Base-by-base conservation (phyloP, 2,888 invertebrate genomes). In the Mythimna vitellina region DNA sequence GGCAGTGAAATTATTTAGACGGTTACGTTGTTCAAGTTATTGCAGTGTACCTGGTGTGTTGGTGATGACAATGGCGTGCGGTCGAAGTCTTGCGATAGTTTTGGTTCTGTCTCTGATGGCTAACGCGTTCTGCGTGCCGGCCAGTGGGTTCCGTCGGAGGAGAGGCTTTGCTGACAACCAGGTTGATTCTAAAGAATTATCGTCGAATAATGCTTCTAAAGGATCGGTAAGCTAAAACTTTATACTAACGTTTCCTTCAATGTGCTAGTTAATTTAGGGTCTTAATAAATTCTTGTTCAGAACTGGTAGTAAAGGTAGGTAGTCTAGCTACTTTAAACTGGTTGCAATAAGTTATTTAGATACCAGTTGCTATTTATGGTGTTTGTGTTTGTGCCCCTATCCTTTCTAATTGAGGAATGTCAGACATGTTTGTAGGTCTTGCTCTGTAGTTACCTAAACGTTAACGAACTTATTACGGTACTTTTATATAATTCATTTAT, bases 111-210 rank as follows among this genome's bases (percentile, higher is more conserved):
- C 89, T 38, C 74, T 95, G 38, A 53, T 95, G 71, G 89, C 85
- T 7, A 88, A 93, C 57, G 92, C 91, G 0, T 88, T 94, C 35
- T 88, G 92, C 68, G 82, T 89, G 25, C 95, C 95, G 1, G 67
- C 82, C 8, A 76, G 78, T 3, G 58, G 63, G 9, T 65, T 66
- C 29, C 82, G 90, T 17, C 60, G 73, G 20, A 85, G 78, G 61
- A 83, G 90, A 78, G 89, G 69, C 62, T 20, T 60, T 32, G 4
- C 66, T 51, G 53, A 67, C 60, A 82, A 70, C 54, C 53, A 76
- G 12, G 3, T 68, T 0, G 51, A 66, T 14, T 65, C 70, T 17
- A 70, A 82, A 8, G 73, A 76, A 51, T 53, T 60, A 6, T 46
- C 32, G 17, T 12, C n/a, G 12, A 51, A 14, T n/a, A 81, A 10